These are phyloP conservation scores for Drosophila sechellia DNA, from an alignment of 1,140 invertebrate species.

Conservation along the genomic window DNA sequence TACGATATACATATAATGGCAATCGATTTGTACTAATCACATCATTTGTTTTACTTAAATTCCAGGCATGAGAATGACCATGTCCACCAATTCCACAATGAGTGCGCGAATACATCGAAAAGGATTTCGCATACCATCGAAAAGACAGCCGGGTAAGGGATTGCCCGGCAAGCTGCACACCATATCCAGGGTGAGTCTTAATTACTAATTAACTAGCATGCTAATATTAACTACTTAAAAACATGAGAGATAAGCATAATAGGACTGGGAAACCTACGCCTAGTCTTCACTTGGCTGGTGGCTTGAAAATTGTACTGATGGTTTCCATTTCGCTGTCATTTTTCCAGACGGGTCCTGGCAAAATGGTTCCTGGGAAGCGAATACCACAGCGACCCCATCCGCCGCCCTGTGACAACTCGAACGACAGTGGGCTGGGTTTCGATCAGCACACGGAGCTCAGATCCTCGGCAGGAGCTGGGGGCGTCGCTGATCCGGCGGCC, in stretches of 20 bases:
- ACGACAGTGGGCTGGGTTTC: slow-evolving; percentile 92
- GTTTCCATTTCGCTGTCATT: not conserved
- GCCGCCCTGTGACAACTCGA: slow-evolving; percentile 90
- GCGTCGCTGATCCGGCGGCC: not conserved
- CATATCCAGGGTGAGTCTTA: slow-evolving; percentile 72
- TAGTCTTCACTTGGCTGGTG: too few relatives aligned
- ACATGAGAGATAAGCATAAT: too few relatives aligned
- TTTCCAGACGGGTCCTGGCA: slow-evolving; percentile 84
- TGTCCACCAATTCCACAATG: slow-evolving; percentile 88
- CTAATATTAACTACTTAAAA: too few relatives aligned
- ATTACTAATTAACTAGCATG: not conserved
- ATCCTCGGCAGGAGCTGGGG: slow-evolving; percentile 24
- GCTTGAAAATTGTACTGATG: too few relatives aligned
- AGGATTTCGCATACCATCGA: slow-evolving; percentile 85
- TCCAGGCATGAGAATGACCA: slow-evolving; percentile 89
- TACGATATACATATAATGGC: too few relatives aligned
- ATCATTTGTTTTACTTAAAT: slow-evolving; percentile 1
- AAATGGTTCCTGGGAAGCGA: slow-evolving; percentile 85
- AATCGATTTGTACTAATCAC: too few relatives aligned
- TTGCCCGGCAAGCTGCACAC: slow-evolving; percentile 85
- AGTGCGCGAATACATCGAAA: slow-evolving; percentile 87
- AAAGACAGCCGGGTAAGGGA: slow-evolving; percentile 86
- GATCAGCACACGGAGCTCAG: slow-evolving; percentile 86
- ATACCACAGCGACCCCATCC: slow-evolving; percentile 83
- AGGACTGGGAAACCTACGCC: not conserved